Conservation (phyloP, 1,140 invertebrate species). For the Drosophila seguyi region DNA sequence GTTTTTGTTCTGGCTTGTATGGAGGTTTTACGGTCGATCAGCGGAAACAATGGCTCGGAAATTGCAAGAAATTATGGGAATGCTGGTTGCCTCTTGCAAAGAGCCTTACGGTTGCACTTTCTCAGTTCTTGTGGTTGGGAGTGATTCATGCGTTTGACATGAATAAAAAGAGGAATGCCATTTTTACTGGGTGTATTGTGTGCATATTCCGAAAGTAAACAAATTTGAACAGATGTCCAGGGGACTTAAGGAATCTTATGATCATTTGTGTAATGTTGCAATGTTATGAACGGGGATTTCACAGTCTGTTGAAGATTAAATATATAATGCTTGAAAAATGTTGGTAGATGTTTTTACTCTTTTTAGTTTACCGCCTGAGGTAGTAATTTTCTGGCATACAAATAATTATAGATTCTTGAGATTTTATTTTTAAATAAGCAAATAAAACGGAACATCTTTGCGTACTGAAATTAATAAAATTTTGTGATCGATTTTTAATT, state of each 20-base stretch:
- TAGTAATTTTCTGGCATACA: not conserved
- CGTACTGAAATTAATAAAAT: too few species aligned
- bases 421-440: too few species aligned
- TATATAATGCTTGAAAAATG: not conserved
- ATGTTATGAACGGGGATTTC: not conserved
- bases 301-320: not conserved
- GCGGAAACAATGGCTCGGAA: constrained; percentile 54
- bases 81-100: constrained; percentile 21
- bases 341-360: not conserved
- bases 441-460: too few species aligned
- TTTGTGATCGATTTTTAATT: too few species aligned
- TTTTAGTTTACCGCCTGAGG: not conserved
- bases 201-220: constrained; percentile 6
- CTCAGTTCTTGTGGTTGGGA: constrained; percentile 19
- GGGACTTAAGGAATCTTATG: not conserved
- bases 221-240: constrained; percentile 26
- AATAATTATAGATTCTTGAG: too few species aligned
- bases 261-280: constrained; percentile 4
- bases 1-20: constrained; percentile 56
- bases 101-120: constrained; percentile 23
- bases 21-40: constrained; percentile 63
- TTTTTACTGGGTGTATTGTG: not conserved
- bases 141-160: constrained; percentile 41
- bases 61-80: constrained; percentile 51
- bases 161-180: constrained; percentile 21